Evolutionary conservation across 2,888 invertebrate species (phyloP), one percentile per base, ranked within the genome.

Genomic region (Cataglyphis cursor): DNA sequence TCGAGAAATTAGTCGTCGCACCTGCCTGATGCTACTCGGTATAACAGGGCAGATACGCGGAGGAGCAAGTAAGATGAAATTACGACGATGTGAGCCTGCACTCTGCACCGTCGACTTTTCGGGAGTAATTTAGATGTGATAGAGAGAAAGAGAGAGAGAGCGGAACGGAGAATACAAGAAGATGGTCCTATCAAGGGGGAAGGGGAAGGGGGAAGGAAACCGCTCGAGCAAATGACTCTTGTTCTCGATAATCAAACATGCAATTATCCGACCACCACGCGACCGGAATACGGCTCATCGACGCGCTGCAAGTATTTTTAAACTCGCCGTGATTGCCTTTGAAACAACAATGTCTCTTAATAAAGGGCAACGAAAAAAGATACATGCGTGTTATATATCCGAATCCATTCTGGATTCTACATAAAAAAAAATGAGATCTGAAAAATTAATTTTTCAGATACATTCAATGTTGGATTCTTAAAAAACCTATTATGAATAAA

Each of bases 1-100:
- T 90, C 90, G 91, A 85, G 80, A 86, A 88, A 90, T 91, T 89
- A 89, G 85, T 81, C 75, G 78, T 76, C 59, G 88, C 91, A 91
- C 88, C 90, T 91, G 91, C 86, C 38, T 31, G 35, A 21, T 24
- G 70, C 68, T 57, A 28, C 21, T 54, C 31, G 54, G 21, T 51
- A 6, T 35, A 72, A 3, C n/a, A 2, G 48, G 70, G 41, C 61
- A n/a, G 38, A 61, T 28, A 70, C 41, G 70, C 73, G 54, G 72
- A 65, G 68, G n/a, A 65, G 73, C 68, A 68, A 61, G 15, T 18
- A 21, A 68, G 65, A 82, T 61, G 82, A 48, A 81, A 83, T 73
- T 62, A 66, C 80, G 80, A 82, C 80, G 75, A 82, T 48, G 84
- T 80, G 41, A 31, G 57, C 81, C 66, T 68, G 73, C 64, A 81